These are phyloP conservation scores for Gavia stellata DNA, from an alignment of 2,113 vertebrate species.

Conservation along the genomic window DNA sequence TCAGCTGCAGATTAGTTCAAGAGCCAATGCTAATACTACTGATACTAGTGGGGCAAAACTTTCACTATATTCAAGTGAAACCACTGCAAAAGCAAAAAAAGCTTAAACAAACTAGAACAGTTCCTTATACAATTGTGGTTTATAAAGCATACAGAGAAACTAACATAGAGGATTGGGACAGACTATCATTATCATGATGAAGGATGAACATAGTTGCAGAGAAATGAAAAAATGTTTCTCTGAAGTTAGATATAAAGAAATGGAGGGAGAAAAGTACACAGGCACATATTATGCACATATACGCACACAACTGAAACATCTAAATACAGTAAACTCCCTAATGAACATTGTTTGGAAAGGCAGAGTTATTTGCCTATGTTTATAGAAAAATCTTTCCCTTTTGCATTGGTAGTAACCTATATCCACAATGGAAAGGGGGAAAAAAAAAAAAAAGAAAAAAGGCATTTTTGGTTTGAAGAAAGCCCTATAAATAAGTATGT, in stretches of 20 bases:
- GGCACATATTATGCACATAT: neutral
- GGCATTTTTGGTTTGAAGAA: neutral
- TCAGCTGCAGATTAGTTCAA: neutral
- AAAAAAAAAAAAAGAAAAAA: too few relatives aligned
- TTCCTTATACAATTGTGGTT: neutral
- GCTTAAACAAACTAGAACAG: neutral
- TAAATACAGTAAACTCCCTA: neutral
- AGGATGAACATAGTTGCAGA: neutral
- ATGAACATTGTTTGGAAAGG: neutral
- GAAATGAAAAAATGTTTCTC: neutral
- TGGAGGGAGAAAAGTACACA: neutral
- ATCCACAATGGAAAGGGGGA: neutral
- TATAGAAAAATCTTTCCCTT: neutral
- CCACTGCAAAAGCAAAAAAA: neutral
- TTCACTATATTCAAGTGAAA: neutral
- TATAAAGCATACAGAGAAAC: neutral
- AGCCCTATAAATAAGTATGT: neutral
- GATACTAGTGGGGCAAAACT: neutral
- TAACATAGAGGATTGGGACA: neutral
- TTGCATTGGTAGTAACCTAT: neutral
- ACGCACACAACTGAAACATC: neutral
- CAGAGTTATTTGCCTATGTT: neutral
- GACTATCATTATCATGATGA: neutral
- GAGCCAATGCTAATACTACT: neutral
- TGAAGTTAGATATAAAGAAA: neutral